A percentile compares a stretch with the other conserved stretches of the same genome.
Evolutionary conservation across 2,888 invertebrate genomes (phyloP).

Genomic region (Drosophila glabriapex): DNA sequence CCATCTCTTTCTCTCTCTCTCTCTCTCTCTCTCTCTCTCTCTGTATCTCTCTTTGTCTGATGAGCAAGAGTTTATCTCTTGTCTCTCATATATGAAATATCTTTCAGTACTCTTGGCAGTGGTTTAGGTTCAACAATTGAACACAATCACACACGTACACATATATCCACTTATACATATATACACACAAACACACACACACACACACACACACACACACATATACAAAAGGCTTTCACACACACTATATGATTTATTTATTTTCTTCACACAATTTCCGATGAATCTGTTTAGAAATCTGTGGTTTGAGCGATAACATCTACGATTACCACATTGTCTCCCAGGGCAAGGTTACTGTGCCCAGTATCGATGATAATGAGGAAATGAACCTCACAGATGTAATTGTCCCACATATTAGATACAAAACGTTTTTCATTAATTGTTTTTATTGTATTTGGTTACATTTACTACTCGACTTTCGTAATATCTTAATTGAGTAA

Average conservation of each 20-base stretch:
- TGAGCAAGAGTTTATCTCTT: slow-evolving; percentile 31
- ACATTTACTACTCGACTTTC: slow-evolving; percentile 48
- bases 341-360: slow-evolving; percentile 97
- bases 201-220: slow-evolving; percentile 24
- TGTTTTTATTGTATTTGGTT: slow-evolving; percentile 40
- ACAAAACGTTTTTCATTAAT: slow-evolving; percentile 27
- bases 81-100: slow-evolving; percentile 33
- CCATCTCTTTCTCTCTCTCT: slow-evolving; percentile 23
- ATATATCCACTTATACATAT: slow-evolving; percentile 24
- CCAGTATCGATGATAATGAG: slow-evolving; percentile 96
- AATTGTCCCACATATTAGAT: slow-evolving; percentile 85
- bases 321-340: slow-evolving; percentile 95
- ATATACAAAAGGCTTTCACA: slow-evolving; percentile 33
- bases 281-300: slow-evolving; percentile 82
- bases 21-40: slow-evolving; percentile 28
- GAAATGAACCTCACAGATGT: slow-evolving; percentile 94
- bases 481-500: slow-evolving; percentile 60
- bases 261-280: slow-evolving; percentile 30
- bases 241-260: slow-evolving; percentile 47
- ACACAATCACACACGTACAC: slow-evolving; percentile 42
- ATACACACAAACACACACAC: slow-evolving; percentile 39
- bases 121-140: slow-evolving; percentile 68
- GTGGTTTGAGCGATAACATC: slow-evolving; percentile 92
- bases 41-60: slow-evolving; percentile 23
- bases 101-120: slow-evolving; percentile 59